phyloP scores from a whole-genome alignment of 2,888 invertebrate genomes.

The Lomographa bimaculata region DNA sequence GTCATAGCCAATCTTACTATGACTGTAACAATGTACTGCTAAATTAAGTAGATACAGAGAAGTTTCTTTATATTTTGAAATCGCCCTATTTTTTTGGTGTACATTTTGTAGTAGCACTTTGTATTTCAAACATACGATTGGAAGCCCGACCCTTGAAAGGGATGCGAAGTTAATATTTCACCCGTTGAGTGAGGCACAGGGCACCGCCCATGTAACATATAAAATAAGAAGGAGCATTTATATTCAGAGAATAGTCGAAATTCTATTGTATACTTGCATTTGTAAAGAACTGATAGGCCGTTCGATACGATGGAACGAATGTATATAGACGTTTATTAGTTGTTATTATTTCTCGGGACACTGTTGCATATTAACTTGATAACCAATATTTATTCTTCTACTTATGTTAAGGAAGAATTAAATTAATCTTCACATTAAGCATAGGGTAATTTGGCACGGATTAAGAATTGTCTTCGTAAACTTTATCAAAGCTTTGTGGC shows the following conservation, averaged over 20 bases:
- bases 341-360: slow-evolving; percentile 23
- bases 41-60: too few relatives aligned
- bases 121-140: slow-evolving; percentile 24
- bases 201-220: slow-evolving; percentile 41
- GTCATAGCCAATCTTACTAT: too few relatives aligned
- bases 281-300: slow-evolving; percentile 38
- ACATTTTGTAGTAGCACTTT: too few relatives aligned
- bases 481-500: too few relatives aligned
- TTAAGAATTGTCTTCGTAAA: too few relatives aligned
- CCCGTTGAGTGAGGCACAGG: slow-evolving; percentile 79
- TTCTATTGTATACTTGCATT: slow-evolving; percentile 63
- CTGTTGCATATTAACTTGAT: slow-evolving; percentile 30
- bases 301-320: slow-evolving; percentile 40
- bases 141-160: slow-evolving; percentile 29
- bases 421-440: too few relatives aligned
- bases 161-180: slow-evolving; percentile 52
- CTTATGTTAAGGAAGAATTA: too few relatives aligned
- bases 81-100: too few relatives aligned
- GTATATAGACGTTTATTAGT: slow-evolving; percentile 42
- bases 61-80: too few relatives aligned
- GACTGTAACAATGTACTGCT: too few relatives aligned
- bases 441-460: too few relatives aligned
- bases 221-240: slow-evolving; percentile 63
- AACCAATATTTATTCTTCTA: too few relatives aligned
- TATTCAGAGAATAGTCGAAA: slow-evolving; percentile 49